Conservation (phyloP, 2,797 vertebrate genomes). For the Emys orbicularis region DNA sequence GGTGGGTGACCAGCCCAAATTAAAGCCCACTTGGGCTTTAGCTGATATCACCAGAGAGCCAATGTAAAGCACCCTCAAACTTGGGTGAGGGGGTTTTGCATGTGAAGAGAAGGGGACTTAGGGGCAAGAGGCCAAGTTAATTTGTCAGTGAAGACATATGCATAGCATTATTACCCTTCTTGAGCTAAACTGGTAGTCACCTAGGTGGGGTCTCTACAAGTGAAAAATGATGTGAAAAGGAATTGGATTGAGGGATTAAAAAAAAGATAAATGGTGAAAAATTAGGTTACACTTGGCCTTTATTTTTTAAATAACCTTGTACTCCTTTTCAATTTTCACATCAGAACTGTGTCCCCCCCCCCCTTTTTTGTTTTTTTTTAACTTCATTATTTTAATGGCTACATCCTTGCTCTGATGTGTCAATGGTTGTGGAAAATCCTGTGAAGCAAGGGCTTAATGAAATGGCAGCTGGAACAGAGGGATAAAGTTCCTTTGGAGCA, state of each 20-base stretch:
- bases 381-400: slow-evolving; percentile 79
- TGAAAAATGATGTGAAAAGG: neutral
- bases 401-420: slow-evolving; percentile 79
- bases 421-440: slow-evolving; percentile 80
- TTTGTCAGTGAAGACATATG: neutral
- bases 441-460: slow-evolving; percentile 80
- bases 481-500: slow-evolving; percentile 82
- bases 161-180: neutral
- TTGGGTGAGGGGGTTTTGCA: neutral
- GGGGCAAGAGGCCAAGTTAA: neutral
- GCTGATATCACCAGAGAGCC: fast-evolving
- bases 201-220: neutral
- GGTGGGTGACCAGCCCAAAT: neutral
- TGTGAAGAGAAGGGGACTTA: fast-evolving
- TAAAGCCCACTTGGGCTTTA: fast-evolving
- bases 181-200: neutral
- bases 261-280: neutral
- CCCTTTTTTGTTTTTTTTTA: neutral
- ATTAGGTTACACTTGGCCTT: slow-evolving; percentile 23
- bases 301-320: slow-evolving; percentile 71
- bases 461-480: slow-evolving; percentile 81
- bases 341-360: neutral
- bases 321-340: slow-evolving; percentile 60
- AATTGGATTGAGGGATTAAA: neutral
- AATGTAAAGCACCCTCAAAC: neutral